Evolutionary conservation across 2,797 vertebrate genomes (phyloP).

Genomic region (Xenentodon cancila): DNA sequence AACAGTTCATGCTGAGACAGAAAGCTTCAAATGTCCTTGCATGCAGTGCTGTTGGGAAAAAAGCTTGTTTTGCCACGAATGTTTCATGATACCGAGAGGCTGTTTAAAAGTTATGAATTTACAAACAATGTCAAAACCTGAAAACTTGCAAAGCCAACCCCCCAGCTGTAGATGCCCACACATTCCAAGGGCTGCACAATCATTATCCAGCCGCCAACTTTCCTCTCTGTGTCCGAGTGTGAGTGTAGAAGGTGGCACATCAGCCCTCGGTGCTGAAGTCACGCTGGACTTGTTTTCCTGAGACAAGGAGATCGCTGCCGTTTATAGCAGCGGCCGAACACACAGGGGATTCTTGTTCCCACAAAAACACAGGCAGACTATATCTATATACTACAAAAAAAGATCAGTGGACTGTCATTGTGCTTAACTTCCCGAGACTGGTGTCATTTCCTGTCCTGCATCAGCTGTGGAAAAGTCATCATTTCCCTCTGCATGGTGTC

Average conservation of each 20-base stretch:
- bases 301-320: constrained; percentile 60
- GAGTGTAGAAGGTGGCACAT: constrained; percentile 32
- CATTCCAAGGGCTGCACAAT: too few species aligned
- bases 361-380: constrained; percentile 58
- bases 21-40: not conserved
- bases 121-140: constrained; percentile 11
- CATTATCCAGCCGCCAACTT: constrained; percentile 15
- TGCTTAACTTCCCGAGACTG: constrained; percentile 70
- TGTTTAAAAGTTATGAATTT: constrained; percentile 9
- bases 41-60: not conserved
- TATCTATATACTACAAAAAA: constrained; percentile 37
- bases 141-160: not conserved
- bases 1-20: not conserved
- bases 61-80: constrained; percentile 10
- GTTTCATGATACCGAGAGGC: not conserved
- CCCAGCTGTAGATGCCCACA: too few species aligned
- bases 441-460: constrained; percentile 69
- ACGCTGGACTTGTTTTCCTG: constrained; percentile 60
- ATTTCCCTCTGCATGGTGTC: constrained; percentile 30
- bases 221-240: constrained; percentile 32
- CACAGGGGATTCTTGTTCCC: constrained; percentile 64
- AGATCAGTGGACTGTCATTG: constrained; percentile 74
- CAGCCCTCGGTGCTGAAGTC: constrained; percentile 30
- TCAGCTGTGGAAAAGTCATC: constrained; percentile 37
- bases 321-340: constrained; percentile 63